phyloP scores from a whole-genome alignment of 2,888 invertebrate species.

The Ophion obscuratus region DNA sequence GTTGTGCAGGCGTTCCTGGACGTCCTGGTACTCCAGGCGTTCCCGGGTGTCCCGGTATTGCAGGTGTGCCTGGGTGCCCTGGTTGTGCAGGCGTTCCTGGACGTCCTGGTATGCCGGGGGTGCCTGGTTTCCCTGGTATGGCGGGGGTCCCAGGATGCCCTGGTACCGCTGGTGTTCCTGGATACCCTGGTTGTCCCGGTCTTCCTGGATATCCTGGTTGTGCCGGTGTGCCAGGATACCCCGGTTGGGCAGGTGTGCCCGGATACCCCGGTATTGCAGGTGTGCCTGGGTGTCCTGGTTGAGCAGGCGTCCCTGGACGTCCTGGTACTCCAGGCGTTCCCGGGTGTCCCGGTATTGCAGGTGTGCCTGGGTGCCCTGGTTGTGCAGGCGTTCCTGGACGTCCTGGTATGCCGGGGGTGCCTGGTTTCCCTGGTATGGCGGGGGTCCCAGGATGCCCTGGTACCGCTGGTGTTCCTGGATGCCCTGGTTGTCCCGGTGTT shows the following conservation, averaged over 20 bases:
- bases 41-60: conserved; percentile 66
- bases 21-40: conserved; percentile 14
- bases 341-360: conserved; percentile 70
- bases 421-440: conserved; percentile 80
- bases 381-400: conserved; percentile 61
- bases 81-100: conserved; percentile 7
- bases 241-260: conserved; percentile 68
- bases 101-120: conserved; percentile 6
- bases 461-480: conserved; percentile 61
- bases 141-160: conserved; percentile 71
- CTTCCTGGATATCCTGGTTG: conserved; percentile 71
- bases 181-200: conserved; percentile 67
- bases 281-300: conserved; percentile 61
- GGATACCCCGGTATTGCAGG: conserved; percentile 66
- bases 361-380: conserved; percentile 84
- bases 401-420: conserved; percentile 76
- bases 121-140: conserved; percentile 47
- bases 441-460: conserved; percentile 84
- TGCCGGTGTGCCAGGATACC: conserved; percentile 73
- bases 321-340: conserved; percentile 69
- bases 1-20: conserved; percentile 61
- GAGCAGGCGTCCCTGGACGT: conserved; percentile 67
- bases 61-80: conserved; percentile 13
- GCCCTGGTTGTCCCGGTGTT: conserved; percentile 75
- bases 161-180: conserved; percentile 39